These are phyloP conservation scores for Dasypolia templi DNA, from an alignment of 2,888 invertebrate species.

Conservation along the genomic window DNA sequence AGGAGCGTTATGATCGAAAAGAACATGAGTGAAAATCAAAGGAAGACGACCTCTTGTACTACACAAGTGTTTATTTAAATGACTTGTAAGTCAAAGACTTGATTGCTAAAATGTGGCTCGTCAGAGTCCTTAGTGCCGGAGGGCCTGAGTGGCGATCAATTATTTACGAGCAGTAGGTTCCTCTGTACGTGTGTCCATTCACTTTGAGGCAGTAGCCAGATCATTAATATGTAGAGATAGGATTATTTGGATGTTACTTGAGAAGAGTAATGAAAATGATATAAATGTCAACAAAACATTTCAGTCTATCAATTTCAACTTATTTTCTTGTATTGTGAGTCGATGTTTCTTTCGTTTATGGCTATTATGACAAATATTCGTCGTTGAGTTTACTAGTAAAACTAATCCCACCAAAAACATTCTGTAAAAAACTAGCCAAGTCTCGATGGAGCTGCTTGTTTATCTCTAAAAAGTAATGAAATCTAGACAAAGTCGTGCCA, in stretches of 20 bases:
- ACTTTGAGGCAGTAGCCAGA: constrained; percentile 18
- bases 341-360: neutral
- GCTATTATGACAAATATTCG: neutral
- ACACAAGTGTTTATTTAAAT: constrained; percentile 22
- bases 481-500: no score
- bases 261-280: constrained; percentile 16
- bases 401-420: no score
- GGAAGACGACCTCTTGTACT: neutral
- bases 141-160: constrained; percentile 39
- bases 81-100: constrained; percentile 24
- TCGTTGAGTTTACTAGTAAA: no score
- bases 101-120: constrained; percentile 36
- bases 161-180: constrained; percentile 33
- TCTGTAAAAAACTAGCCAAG: no score
- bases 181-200: constrained; percentile 32
- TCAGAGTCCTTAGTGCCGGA: constrained; percentile 15
- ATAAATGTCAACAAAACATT: constrained; percentile 4
- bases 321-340: neutral
- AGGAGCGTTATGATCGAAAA: neutral
- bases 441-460: no score
- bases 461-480: no score
- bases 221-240: constrained; percentile 45
- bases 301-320: no score
- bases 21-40: neutral
- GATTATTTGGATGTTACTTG: constrained; percentile 28